These are phyloP conservation scores for Echinarachnius parma DNA, from an alignment of 53 echinoderm and acorn worm genomes.

Conservation along the genomic window DNA sequence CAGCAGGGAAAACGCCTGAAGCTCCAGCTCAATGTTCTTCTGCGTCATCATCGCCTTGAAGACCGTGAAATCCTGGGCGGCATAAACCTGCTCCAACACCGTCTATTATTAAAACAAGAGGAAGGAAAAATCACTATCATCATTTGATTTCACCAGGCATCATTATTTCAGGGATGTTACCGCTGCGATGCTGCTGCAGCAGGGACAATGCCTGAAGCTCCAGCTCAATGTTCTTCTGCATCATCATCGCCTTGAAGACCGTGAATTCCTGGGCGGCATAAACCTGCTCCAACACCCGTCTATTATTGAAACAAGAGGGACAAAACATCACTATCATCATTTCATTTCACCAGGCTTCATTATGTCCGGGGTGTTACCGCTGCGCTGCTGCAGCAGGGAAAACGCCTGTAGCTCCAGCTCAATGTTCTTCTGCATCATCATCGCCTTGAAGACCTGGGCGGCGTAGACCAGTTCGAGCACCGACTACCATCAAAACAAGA, in stretches of 20 bases:
- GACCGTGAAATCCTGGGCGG: slow-evolving; percentile 73
- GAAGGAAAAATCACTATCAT: too few species aligned
- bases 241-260: slow-evolving; percentile 92
- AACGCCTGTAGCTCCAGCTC: slow-evolving; percentile 92
- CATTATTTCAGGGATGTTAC: slow-evolving; percentile 72
- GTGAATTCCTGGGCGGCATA: slow-evolving; percentile 78
- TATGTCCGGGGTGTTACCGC: slow-evolving; percentile 72
- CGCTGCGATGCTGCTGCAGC: slow-evolving; percentile 79
- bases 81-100: slow-evolving; percentile 88
- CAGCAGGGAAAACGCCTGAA: slow-evolving; percentile 77
- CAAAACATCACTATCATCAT: too few species aligned
- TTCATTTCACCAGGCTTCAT: slow-evolving; percentile 62
- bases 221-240: slow-evolving; percentile 81
- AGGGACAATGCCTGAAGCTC: slow-evolving; percentile 83
- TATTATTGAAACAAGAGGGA: too few species aligned
- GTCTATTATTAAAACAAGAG: too few species aligned
- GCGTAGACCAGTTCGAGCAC: slow-evolving; percentile 89
- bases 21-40: slow-evolving; percentile 86
- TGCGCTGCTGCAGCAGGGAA: slow-evolving; percentile 70
- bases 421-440: slow-evolving; percentile 91
- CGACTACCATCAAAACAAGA: too few species aligned
- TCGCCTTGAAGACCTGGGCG: slow-evolving; percentile 79
- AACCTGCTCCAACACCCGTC: slow-evolving; percentile 89
- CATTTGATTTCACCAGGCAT: slow-evolving; percentile 58
- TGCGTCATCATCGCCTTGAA: slow-evolving; percentile 95